Evolutionary conservation across 2,888 invertebrate species (phyloP).

Genomic region (Synergus umbraculus): DNA sequence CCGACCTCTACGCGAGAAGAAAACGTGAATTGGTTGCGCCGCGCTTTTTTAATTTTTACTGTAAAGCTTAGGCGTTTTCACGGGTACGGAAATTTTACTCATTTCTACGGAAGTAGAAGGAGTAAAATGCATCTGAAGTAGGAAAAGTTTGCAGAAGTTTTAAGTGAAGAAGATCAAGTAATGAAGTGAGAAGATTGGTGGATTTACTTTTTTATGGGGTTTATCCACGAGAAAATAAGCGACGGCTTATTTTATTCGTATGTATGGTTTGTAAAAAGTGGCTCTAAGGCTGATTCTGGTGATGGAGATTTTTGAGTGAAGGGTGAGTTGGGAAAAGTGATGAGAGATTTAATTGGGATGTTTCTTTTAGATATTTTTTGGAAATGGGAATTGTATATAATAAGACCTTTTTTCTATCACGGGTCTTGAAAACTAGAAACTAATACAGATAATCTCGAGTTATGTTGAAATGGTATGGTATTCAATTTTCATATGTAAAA

Average conservation of each 20-base stretch:
- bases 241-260: neutral
- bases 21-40: neutral
- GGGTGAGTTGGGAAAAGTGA: too few species aligned
- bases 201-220: neutral
- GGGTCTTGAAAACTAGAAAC: too few species aligned
- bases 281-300: neutral
- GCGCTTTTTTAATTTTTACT: neutral
- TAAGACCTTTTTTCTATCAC: too few species aligned
- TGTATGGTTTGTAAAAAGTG: neutral
- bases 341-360: too few species aligned
- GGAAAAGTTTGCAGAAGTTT: neutral
- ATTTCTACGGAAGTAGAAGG: neutral
- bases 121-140: neutral
- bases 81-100: neutral
- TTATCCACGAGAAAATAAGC: too few species aligned
- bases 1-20: conserved; percentile 1
- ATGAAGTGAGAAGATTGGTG: neutral
- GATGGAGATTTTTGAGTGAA: neutral
- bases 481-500: too few species aligned
- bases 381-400: too few species aligned
- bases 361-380: too few species aligned
- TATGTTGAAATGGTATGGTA: too few species aligned
- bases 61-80: neutral
- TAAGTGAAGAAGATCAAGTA: neutral
- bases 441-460: too few species aligned